Base-by-base conservation (phyloP, 2,113 vertebrate genomes). In the Callospermophilus lateralis region DNA sequence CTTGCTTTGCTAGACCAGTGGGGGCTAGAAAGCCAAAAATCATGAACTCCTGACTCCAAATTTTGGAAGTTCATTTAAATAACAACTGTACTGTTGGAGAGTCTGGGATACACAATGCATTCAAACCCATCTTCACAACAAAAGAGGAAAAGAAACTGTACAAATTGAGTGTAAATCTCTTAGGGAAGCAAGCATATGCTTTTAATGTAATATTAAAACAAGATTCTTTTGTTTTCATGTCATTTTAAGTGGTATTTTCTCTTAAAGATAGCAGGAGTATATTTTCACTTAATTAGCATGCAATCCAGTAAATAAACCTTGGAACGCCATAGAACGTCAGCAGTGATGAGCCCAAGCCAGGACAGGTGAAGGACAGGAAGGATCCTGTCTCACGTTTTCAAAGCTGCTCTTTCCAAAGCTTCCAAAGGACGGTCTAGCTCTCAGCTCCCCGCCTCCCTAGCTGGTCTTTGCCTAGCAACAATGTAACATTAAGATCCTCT, bases 271-370 rank as follows among this genome's bases (percentile, higher is more conserved):
- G 8, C 11, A 85, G 85, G 48, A 76, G 1, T 65, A 13, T 13
- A 70, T 58, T 93, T 89, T 96, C 58, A 92, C 72, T 84, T 91
- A 77, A 45, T 81, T 95, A 95, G 45, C 12, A n/a, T 80, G 6
- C 13, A 85, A 10, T 30, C 28, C 58, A 80, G 55, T n/a, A 70
- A 51, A 85, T 86, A 94, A 70, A 76, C 10, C 70, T 42, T 48
- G 30, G 2, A 26, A 26, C 3, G 0, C 8, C 70, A 80, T 4
- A 79, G 17, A 37, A 74, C 16, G 67, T 81, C 73, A 58, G 45
- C 90, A 73, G 87, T 58, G 45, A 81, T 83, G 83, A 53, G 51
- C 79, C 86, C 32, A 88, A 73, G 87, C 32, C 88, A 91, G 94
- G 94, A 89, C 53, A 80, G 63, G 42, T 19, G 78, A 96, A 78